These are phyloP conservation scores for Melanaphis sacchari DNA, from an alignment of 1,140 invertebrate species.

Conservation along the genomic window DNA sequence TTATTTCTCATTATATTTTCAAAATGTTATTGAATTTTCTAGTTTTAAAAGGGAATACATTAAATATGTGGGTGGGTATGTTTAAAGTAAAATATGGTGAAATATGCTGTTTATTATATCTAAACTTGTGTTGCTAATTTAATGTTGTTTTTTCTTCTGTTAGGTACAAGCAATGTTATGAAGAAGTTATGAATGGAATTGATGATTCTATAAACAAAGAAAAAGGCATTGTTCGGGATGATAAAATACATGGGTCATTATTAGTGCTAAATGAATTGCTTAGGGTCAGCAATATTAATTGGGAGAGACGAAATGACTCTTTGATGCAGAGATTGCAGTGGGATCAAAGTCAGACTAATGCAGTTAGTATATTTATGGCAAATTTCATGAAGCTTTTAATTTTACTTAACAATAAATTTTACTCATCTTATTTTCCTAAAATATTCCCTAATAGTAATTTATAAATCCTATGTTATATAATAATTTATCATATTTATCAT, in stretches of 20 bases:
- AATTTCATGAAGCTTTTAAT: neutral
- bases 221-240: conserved; percentile 84
- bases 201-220: conserved; percentile 73
- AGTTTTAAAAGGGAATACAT: neutral
- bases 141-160: conserved; percentile 50
- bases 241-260: conserved; percentile 90
- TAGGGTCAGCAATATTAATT: conserved; percentile 87
- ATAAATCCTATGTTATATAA: neutral
- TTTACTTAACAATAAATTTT: neutral
- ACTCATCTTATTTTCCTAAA: neutral
- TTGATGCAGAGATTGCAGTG: conserved; percentile 69
- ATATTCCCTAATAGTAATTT: neutral
- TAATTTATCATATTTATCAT: neutral
- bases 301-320: conserved; percentile 83
- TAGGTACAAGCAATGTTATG: conserved; percentile 84
- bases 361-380: conserved; percentile 7
- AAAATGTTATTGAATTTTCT: neutral
- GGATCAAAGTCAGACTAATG: conserved; percentile 48
- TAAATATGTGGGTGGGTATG: neutral
- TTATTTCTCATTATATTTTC: neutral
- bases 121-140: neutral
- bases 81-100: neutral
- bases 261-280: conserved; percentile 94
- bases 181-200: conserved; percentile 84
- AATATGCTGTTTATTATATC: neutral